Evolutionary conservation across 2,797 vertebrate species (phyloP).

Genomic region (Acanthornis magna): DNA sequence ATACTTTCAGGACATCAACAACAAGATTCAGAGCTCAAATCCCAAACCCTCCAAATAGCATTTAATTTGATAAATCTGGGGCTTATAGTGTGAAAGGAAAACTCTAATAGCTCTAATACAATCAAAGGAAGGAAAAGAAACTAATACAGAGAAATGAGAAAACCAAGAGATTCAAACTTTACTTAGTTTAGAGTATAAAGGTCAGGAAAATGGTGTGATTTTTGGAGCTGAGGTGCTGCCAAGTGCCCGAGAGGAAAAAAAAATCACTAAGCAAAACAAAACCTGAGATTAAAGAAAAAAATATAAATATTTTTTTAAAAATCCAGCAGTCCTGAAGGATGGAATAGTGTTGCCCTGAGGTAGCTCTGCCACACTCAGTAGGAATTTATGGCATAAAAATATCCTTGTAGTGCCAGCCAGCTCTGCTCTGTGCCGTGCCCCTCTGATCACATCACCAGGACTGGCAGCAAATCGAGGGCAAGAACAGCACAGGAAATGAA

Average conservation of each 20-base stretch:
- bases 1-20: not conserved
- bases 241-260: not conserved
- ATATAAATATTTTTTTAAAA: not conserved
- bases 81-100: not conserved
- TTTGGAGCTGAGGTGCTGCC: not conserved
- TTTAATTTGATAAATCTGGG: conserved; percentile 27
- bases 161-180: not conserved
- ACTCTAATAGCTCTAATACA: not conserved
- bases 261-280: not conserved
- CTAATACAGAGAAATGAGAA: conserved; percentile 29
- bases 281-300: not conserved
- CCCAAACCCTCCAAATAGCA: not conserved
- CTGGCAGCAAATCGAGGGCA: not conserved
- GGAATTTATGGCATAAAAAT: not conserved
- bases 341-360: not conserved
- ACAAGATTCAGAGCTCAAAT: not conserved
- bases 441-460: not conserved
- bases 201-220: not conserved
- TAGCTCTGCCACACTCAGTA: not conserved
- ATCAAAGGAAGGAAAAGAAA: not conserved
- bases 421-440: not conserved
- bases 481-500: not conserved
- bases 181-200: conserved; percentile 36
- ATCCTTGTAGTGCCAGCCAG: not conserved
- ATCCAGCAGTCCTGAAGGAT: not conserved